Evolutionary conservation across 2,113 vertebrate genomes (phyloP).

Genomic region (Scomber colias): DNA sequence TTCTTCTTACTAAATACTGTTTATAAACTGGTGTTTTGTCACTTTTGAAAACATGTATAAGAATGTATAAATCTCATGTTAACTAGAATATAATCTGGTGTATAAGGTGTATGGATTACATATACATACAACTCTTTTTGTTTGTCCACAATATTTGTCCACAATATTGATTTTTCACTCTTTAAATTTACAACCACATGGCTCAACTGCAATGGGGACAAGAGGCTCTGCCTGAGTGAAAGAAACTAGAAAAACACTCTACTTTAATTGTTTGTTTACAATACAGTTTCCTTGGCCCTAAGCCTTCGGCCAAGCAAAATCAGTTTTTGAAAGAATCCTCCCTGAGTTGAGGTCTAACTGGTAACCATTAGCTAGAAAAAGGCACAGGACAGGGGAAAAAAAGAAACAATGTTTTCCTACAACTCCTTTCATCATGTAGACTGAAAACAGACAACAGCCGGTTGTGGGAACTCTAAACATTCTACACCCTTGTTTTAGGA

Average conservation of each 20-base stretch:
- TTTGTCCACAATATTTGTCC: background rate
- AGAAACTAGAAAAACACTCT: constrained; percentile 30
- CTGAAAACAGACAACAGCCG: constrained; percentile 24
- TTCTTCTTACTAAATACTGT: too few species aligned
- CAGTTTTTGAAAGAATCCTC: constrained; percentile 15
- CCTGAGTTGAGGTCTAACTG: background rate
- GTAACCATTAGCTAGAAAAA: background rate
- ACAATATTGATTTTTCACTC: background rate
- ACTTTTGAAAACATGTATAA: too few species aligned
- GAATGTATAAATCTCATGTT: background rate
- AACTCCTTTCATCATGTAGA: constrained; percentile 25
- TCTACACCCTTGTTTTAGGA: constrained; percentile 16
- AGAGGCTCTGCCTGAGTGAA: constrained; percentile 26
- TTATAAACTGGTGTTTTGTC: background rate
- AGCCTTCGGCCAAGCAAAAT: constrained; percentile 33
- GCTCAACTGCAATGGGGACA: constrained; percentile 3
- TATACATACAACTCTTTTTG: background rate
- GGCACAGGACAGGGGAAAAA: background rate
- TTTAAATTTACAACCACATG: background rate
- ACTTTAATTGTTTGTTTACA: constrained; percentile 57
- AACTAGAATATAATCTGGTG: background rate
- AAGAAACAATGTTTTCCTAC: constrained; percentile 11
- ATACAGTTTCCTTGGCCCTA: constrained; percentile 23
- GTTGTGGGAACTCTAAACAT: constrained; percentile 18
- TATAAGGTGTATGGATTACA: background rate